phyloP scores from a whole-genome alignment of 2,797 vertebrate genomes.

The Enteromius radiatus region DNA sequence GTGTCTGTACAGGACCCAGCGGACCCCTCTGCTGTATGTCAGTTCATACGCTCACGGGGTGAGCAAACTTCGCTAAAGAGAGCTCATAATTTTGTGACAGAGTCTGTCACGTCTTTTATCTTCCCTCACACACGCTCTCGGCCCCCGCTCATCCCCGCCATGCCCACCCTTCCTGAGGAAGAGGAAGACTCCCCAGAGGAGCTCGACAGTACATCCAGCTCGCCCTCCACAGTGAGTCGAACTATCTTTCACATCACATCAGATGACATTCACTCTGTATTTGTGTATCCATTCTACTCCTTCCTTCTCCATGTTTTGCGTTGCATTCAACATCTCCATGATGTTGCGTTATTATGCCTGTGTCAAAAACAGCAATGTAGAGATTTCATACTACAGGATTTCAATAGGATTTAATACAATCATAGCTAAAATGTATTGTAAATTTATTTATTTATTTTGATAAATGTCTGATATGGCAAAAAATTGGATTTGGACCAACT shows the following conservation, averaged over 20 bases:
- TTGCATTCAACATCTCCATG: neutral
- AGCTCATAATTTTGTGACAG: neutral
- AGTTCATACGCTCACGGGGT: neutral
- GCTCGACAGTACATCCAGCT: constrained; percentile 80
- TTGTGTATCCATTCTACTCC: neutral
- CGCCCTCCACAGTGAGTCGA: constrained; percentile 83
- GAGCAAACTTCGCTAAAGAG: constrained; percentile 22
- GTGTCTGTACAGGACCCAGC: constrained; percentile 72
- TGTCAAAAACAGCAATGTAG: neutral
- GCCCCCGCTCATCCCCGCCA: constrained; percentile 72
- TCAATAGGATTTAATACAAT: neutral
- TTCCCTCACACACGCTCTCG: constrained; percentile 75
- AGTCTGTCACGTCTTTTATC: constrained; percentile 62
- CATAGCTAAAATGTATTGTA: neutral
- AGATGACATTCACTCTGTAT: neutral
- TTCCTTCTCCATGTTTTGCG: neutral
- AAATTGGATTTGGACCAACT: neutral
- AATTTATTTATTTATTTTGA: neutral
- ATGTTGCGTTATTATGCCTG: neutral
- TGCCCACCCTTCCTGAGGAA: constrained; percentile 94
- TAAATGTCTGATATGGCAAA: neutral
- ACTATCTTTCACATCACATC: neutral
- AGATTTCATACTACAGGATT: neutral
- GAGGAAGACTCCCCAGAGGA: constrained; percentile 89
- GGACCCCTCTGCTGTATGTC: constrained; percentile 62